Base-by-base conservation (phyloP, 2,113 vertebrate species). In the Sylvilagus bachmani region DNA sequence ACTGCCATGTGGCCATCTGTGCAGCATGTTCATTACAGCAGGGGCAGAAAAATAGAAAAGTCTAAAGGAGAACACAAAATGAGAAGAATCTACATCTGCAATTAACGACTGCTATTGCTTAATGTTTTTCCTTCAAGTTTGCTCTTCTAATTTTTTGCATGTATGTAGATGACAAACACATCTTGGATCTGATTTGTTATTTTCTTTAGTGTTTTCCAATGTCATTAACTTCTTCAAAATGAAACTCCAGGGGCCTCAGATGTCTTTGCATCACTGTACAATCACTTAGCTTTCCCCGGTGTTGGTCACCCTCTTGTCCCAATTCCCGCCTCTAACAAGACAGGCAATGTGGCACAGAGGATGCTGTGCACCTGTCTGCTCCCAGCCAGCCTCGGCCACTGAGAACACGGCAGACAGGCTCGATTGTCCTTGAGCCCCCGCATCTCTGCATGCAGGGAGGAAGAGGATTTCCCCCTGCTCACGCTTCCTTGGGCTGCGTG, bases 131-230 rank as follows among this genome's bases (percentile, higher is more conserved):
- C 12, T 93, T 88, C 25, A 22, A 71, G 36, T 62, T 79, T 55
- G 66, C 67, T 86, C 66, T 89, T 19, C 10, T 44, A 44, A 44
- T 8, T 44, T 6, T 44, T 44, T 44, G 44, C 7, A 1, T 44
- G 44, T 44, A 44, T 44, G 44, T 44, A 44, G 44, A 44, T 44
- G 44, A 44, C 44, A 44, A 44, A 44, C 44, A 44, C 49, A 78
- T 12, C 74, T 2, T 14, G 3, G 11, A 3, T 75, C 53, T 75
- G 61, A 81, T 38, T 91, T 95, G 85, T 93, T 66, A 69, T 33
- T 71, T 69, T 53, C 51, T 93, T 74, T 73, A 90, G 61, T 64
- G 44, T 77, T 91, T 85, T 77, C 85, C 61, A 80, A 8, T 33
- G 33, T 84, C 67, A 73, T 24, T 17, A 33, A 85, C 1, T 90